These are phyloP conservation scores for Drosophila ustulata DNA, from an alignment of 2,888 invertebrate species.

Conservation along the genomic window DNA sequence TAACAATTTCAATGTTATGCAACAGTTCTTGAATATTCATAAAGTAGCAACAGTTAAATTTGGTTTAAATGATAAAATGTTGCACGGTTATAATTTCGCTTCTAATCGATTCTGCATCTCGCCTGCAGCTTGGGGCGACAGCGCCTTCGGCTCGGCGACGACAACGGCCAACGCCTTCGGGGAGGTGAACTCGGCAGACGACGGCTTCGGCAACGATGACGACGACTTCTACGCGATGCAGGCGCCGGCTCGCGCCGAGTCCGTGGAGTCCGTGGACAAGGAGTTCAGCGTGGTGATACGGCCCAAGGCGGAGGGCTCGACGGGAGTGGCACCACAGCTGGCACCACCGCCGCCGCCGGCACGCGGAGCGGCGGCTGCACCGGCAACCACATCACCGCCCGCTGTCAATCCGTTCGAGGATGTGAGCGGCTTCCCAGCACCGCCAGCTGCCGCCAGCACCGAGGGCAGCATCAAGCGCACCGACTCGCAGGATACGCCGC, in stretches of 20 bases:
- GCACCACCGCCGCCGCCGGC: conserved; percentile 88
- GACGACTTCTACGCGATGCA: conserved; percentile 93
- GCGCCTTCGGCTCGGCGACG: conserved; percentile 83
- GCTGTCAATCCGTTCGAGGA: conserved; percentile 90
- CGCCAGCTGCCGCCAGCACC: conserved; percentile 53
- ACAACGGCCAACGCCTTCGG: conserved; percentile 74
- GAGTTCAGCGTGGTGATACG: conserved; percentile 93
- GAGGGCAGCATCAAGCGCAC: conserved; percentile 85
- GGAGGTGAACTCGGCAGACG: conserved; percentile 78
- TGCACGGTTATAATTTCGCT: too few relatives aligned
- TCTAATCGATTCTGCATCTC: too few relatives aligned
- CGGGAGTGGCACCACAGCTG: conserved; percentile 88
- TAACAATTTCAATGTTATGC: too few relatives aligned
- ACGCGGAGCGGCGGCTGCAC: conserved; percentile 44
- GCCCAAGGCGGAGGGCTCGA: conserved; percentile 86
- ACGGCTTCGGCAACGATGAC: conserved; percentile 89
- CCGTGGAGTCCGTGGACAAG: conserved; percentile 90
- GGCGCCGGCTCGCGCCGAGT: conserved; percentile 89
- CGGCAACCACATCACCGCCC: conserved; percentile 84
- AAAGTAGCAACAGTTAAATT: too few relatives aligned
- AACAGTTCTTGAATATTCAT: too few relatives aligned
- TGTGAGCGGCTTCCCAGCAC: conserved; percentile 79
- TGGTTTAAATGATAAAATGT: too few relatives aligned
- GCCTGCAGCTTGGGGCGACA: conserved; percentile 83
- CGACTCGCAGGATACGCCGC: conserved; percentile 92